These are phyloP conservation scores for Ochropleura leucogaster DNA, from an alignment of 2,888 invertebrate species.

Conservation along the genomic window DNA sequence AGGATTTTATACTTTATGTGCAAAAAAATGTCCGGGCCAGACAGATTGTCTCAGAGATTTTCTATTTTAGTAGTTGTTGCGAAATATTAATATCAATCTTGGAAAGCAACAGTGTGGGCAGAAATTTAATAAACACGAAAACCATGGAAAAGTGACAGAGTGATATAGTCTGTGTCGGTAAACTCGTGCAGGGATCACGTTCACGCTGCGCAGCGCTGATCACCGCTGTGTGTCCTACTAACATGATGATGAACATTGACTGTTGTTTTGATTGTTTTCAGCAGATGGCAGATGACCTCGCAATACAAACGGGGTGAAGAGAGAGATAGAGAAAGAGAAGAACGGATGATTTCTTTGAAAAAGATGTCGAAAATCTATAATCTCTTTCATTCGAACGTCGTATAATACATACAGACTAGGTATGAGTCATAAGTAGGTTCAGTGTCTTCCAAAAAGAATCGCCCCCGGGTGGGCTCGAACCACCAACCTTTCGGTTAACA, in stretches of 20 bases:
- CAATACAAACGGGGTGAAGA: background rate
- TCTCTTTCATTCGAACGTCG: too few species aligned
- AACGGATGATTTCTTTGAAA: background rate
- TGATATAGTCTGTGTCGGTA: constrained; percentile 23
- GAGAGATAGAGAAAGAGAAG: too few species aligned
- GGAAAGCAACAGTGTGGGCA: background rate
- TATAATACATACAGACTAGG: background rate
- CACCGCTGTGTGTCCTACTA: background rate
- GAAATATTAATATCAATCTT: background rate
- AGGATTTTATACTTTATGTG: too few species aligned
- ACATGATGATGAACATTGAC: background rate
- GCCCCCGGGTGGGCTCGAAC: constrained; percentile 16
- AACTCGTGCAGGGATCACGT: constrained; percentile 10
- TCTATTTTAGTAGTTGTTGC: too few species aligned
- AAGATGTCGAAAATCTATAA: background rate
- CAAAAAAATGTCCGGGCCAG: too few species aligned
- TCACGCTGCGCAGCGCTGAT: too few species aligned
- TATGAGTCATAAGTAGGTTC: background rate
- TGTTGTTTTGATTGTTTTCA: background rate
- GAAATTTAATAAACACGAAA: background rate
- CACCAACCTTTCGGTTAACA: constrained; percentile 98
- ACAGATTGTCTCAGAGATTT: too few species aligned
- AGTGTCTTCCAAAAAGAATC: background rate
- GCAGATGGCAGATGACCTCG: background rate
- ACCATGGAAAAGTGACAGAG: background rate